Evolutionary conservation across 2,113 vertebrate genomes (phyloP), one percentile per base, ranked within the genome.

Genomic region (Nycticryphes semicollaris): DNA sequence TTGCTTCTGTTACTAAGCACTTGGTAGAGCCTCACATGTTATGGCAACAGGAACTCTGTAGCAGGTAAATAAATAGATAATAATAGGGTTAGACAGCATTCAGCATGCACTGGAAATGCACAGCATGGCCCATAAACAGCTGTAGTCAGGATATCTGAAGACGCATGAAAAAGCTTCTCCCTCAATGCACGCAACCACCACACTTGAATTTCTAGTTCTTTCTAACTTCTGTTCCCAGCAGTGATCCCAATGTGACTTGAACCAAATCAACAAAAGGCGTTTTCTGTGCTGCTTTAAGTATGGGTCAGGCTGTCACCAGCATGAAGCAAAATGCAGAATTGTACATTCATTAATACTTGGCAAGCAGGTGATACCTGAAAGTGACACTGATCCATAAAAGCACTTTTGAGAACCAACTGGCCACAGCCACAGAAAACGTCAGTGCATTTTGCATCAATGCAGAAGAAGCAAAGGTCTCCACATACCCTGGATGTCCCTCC

Each of bases 41-140:
- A 60, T 10, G 51, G 68, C 84, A 90, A 95, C 73, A 64, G 59
- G 73, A 92, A 48, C 30, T 59, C n/a, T 62, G 24, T 9, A 47
- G 63, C 10, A 39, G 48, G 77, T 92, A 92, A 94, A 81, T 77
- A 95, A 93, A 94, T 11, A 79, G 80, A 68, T 76, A 76, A 76
- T n/a, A 62, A 85, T 22, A 60, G 68, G 57, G 83, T 94, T 87
- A 87, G 75, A 74, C 12, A 43, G 67, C 56, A 70, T 76, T 82
- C 19, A 4, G n/a, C 73, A 45, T 45, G 39, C 80, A 57, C 37
- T 67, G 47, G 76, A 68, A 82, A 48, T 28, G 15, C 56, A 50
- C 33, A 22, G 37, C 2, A 0, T 50, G 50, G 53, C 35, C 83
- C 66, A 50, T 62, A 57, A 75, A 60, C 39, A 77, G 8, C 12